Percentiles rank a stretch among this genome's conserved stretches.
Evolutionary conservation across 2,113 vertebrate genomes (phyloP).

Genomic region (Stercorarius parasiticus): DNA sequence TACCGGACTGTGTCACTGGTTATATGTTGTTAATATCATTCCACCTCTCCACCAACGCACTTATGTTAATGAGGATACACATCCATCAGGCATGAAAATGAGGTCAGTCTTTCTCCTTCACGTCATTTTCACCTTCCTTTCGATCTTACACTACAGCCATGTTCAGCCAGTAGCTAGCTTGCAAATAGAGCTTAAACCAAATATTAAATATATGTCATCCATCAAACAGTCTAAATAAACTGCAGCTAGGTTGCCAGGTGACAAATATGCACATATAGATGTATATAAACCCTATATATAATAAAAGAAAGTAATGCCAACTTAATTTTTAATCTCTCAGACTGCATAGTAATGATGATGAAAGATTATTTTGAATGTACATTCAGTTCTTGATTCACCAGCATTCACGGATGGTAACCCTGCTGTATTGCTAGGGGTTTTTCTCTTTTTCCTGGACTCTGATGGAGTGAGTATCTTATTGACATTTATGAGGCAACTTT

Average conservation of each 20-base stretch:
- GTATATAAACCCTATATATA: background rate
- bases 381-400: background rate
- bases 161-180: background rate
- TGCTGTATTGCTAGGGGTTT: background rate
- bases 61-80: background rate
- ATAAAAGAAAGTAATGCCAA: background rate
- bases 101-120: background rate
- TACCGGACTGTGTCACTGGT: fast-evolving
- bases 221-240: background rate
- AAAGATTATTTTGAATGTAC: background rate
- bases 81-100: background rate
- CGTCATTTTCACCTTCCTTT: background rate
- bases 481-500: conserved; percentile 46
- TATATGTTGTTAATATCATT: background rate
- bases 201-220: background rate
- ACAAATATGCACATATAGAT: background rate
- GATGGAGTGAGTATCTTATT: background rate
- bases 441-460: conserved; percentile 15
- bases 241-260: background rate
- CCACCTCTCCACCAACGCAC: background rate
- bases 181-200: background rate
- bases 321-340: background rate
- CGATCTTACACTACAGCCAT: background rate
- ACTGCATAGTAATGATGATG: background rate
- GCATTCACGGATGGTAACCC: background rate